Base-by-base conservation (phyloP, 2,113 vertebrate genomes). In the Hemiprocne comata region DNA sequence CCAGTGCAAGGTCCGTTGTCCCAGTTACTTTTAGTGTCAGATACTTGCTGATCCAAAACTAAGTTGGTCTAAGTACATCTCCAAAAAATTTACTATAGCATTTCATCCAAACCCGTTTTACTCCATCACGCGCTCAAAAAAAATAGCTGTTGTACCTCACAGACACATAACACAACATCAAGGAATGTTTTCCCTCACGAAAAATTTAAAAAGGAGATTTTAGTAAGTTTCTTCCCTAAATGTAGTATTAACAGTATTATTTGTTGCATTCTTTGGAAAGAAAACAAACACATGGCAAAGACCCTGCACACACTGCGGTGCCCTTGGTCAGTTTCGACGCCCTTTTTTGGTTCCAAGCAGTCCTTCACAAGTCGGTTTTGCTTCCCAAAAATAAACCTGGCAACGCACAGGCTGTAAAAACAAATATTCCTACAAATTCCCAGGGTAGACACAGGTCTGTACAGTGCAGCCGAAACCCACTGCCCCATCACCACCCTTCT, bases 371-470 rank as follows among this genome's bases (percentile, higher is more conserved):
- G 40, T 31, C 23, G 0, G 8, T 44, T 51, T 1, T 65, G n/a
- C 36, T 57, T 17, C 72, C 51, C 40, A 3, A 46, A 79, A 36
- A 31, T 0, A 7, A 38, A 28, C 26, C 33, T 11, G 78, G 6
- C 20, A 10, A 5, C 0, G 29, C 0, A 10, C 9, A 3, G 66
- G 44, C 60, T 24, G 33, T 48, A 33, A 48, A 6, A 34, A 18
- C 23, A 75, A 3, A 2, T 3, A 54, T 2, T 28, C 12, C 60
- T 6, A 0, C 46, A 60, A 0, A 0, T 10, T 1, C 23, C 19
- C 81, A 8, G 48, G 79, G 71, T 71, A 18, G 29, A 31, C 46
- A 1, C 28, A 8, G 86, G 2, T 42, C 26, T 2, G 53, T 48
- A 2, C 15, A 17, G 19, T 0, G 48, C 70, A 31, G 62, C 74